A percentile compares a stretch with the other conserved stretches of the same genome.
Evolutionary conservation across 2,797 vertebrate genomes (phyloP).

Genomic region (Tinamus major): DNA sequence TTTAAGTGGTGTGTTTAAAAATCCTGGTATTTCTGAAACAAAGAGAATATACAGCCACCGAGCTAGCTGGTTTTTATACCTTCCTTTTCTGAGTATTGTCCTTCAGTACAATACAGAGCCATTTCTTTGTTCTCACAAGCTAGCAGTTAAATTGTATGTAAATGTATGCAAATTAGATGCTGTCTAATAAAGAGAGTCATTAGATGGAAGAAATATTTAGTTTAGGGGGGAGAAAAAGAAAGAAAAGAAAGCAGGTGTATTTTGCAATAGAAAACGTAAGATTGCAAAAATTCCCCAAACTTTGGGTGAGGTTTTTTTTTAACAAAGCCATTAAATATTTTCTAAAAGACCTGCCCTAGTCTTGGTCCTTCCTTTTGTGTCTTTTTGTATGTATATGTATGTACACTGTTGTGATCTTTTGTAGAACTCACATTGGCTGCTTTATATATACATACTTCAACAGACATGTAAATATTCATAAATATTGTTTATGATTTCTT

Average conservation of each 20-base stretch:
- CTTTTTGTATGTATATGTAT: constrained; percentile 33
- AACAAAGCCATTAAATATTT: constrained; percentile 79
- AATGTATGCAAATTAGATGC: constrained; percentile 89
- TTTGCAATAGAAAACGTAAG: constrained; percentile 81
- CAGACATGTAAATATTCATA: neutral
- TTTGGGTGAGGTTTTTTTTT: constrained; percentile 77
- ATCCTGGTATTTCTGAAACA: constrained; percentile 83
- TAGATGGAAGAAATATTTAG: constrained; percentile 90
- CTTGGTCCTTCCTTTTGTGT: constrained; percentile 72
- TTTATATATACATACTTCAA: neutral
- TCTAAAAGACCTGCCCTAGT: constrained; percentile 69
- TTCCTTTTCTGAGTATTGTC: constrained; percentile 84
- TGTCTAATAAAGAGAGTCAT: constrained; percentile 89
- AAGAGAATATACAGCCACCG: constrained; percentile 81
- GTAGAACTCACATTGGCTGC: neutral
- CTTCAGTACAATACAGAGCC: constrained; percentile 84
- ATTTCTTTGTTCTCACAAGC: constrained; percentile 87
- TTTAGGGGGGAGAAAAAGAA: constrained; percentile 63
- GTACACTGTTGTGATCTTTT: neutral
- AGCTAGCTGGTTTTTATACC: constrained; percentile 83
- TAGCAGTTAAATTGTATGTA: constrained; percentile 89
- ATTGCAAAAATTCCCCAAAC: constrained; percentile 78
- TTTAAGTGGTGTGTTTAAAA: constrained; percentile 79
- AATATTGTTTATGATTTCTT: neutral
- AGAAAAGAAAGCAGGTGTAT: constrained; percentile 84